Percentiles rank a stretch among this genome's conserved stretches.
Evolutionary conservation across 2,113 vertebrate genomes (phyloP).

Genomic region (Alligator mississippiensis): DNA sequence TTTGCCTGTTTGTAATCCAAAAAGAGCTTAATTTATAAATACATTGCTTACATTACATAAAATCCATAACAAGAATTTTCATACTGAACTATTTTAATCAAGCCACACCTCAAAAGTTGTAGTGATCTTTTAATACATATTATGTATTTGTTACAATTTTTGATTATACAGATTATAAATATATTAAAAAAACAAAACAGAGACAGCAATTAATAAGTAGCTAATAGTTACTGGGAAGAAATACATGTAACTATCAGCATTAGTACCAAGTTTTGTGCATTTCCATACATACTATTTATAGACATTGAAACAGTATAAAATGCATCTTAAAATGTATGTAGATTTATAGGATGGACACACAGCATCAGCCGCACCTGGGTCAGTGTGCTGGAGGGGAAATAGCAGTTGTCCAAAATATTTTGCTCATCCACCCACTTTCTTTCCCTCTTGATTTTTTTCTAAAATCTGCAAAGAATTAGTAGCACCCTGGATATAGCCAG

Average conservation of each 20-base stretch:
- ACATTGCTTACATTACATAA: background rate
- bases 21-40: background rate
- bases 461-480: background rate
- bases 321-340: background rate
- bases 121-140: background rate
- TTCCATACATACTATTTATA: too few relatives aligned
- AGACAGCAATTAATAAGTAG: background rate
- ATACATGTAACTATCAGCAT: background rate
- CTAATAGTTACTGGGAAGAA: background rate
- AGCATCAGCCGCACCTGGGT: too few relatives aligned
- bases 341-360: background rate
- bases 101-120: background rate
- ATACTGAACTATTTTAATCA: background rate
- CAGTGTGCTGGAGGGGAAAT: fast-evolving
- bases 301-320: background rate
- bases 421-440: background rate
- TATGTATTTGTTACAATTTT: background rate
- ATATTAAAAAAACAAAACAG: background rate
- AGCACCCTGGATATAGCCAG: background rate
- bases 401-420: background rate
- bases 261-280: too few relatives aligned
- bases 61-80: background rate
- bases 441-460: background rate
- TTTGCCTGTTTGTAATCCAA: background rate
- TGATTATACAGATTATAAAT: background rate